A percentile compares a stretch with the other conserved stretches of the same genome.
Evolutionary conservation across 2,797 vertebrate genomes (phyloP).

Genomic region (Babyrousa celebensis): DNA sequence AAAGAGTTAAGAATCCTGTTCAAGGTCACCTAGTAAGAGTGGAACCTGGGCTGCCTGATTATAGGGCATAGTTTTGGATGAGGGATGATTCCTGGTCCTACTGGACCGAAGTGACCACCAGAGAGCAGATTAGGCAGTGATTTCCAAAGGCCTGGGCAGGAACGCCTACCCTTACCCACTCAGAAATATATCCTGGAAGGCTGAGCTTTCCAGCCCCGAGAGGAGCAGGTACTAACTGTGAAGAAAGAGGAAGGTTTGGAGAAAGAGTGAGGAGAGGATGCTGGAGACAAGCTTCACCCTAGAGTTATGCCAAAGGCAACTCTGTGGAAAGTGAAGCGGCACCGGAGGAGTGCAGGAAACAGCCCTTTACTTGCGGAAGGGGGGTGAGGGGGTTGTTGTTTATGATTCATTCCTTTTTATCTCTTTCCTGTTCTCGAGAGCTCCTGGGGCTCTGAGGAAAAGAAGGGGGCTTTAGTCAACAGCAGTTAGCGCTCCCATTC

Average conservation of each 20-base stretch:
- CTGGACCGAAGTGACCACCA: not conserved
- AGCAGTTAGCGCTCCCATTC: constrained; percentile 49
- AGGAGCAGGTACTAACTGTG: not conserved
- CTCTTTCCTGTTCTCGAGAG: constrained; percentile 19
- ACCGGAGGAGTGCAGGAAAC: not conserved
- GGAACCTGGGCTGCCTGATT: not conserved
- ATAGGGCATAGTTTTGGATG: not conserved
- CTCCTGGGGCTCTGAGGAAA: not conserved
- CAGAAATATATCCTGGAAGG: not conserved
- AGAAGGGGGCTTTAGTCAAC: not conserved
- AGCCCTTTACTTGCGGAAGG: not conserved
- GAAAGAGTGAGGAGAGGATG: not conserved
- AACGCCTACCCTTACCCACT: not conserved
- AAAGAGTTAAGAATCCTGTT: not conserved
- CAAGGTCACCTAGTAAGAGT: not conserved
- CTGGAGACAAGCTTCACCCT: not conserved
- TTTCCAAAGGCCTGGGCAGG: not conserved
- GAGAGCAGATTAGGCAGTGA: not conserved
- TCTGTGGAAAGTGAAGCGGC: constrained; percentile 22
- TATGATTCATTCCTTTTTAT: not conserved
- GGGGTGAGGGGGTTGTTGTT: not conserved
- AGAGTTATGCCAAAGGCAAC: constrained; percentile 16
- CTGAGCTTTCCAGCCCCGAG: not conserved
- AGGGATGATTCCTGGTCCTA: not conserved
- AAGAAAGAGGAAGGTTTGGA: not conserved